A percentile compares a stretch with the other conserved stretches of the same genome.
phyloP scores from a whole-genome alignment of 35 echinoderm and acorn worm genomes.

The Anneissia japonica region DNA sequence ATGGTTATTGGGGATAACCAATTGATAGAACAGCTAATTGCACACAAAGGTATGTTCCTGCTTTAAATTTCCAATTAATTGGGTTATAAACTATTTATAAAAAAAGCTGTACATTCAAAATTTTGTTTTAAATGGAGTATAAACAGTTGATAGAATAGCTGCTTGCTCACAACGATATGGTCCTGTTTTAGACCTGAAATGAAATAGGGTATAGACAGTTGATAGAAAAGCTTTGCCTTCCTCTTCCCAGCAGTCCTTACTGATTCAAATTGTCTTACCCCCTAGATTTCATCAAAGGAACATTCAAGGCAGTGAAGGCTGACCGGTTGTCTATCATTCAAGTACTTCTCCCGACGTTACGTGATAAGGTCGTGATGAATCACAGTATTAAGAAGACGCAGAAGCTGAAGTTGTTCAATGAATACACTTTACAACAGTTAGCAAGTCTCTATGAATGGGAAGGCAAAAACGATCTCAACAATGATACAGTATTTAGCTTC shows the following conservation, averaged over 20 bases:
- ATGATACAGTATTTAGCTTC: not conserved
- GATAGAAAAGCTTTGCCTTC: too few species aligned
- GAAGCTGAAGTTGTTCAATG: conserved; percentile 43
- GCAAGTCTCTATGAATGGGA: conserved; percentile 39
- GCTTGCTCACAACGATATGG: too few species aligned
- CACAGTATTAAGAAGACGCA: conserved; percentile 36
- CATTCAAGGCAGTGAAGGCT: conserved; percentile 34
- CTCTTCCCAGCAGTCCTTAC: too few species aligned
- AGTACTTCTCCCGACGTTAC: conserved; percentile 25
- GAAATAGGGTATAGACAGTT: too few species aligned
- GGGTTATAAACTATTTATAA: too few species aligned
- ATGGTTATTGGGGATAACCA: not conserved
- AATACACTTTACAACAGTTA: conserved; percentile 43
- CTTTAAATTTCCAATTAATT: not conserved
- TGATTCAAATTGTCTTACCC: too few species aligned
- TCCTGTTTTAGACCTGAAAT: too few species aligned
- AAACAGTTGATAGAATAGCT: too few species aligned
- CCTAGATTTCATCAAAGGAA: conserved; percentile 58
- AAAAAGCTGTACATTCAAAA: too few species aligned
- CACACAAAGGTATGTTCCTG: not conserved
- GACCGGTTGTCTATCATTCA: conserved; percentile 42
- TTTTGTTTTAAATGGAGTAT: too few species aligned
- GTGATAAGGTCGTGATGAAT: conserved; percentile 41
- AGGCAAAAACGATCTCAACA: conserved; percentile 22
- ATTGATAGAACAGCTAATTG: not conserved